Conservation (phyloP, 2,797 vertebrate genomes). For the Sus cebifrons region DNA sequence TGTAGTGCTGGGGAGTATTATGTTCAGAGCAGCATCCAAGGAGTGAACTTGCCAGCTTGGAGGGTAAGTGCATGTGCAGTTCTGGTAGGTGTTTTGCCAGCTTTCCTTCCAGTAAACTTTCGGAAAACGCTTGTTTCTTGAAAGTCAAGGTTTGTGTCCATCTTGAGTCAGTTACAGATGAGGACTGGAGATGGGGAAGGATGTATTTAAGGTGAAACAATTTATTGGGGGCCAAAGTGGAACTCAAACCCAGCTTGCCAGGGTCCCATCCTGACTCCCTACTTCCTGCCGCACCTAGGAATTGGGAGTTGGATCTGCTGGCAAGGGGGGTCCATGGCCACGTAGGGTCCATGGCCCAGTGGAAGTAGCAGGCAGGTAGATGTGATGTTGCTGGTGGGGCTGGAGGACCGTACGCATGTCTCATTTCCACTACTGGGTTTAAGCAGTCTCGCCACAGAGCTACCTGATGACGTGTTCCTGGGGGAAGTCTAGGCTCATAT, state of each 20-base stretch:
- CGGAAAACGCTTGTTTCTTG: not conserved
- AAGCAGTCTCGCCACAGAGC: not conserved
- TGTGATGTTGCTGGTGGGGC: rapidly evolving
- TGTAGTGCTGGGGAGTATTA: not conserved
- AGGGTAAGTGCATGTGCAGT: rapidly evolving
- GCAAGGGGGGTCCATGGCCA: not conserved
- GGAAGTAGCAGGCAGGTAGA: rapidly evolving
- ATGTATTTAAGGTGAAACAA: not conserved
- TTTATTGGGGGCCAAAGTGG: not conserved
- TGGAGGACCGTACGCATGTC: not conserved
- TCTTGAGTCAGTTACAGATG: not conserved
- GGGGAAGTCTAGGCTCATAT: not conserved
- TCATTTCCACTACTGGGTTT: not conserved
- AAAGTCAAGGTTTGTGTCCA: not conserved
- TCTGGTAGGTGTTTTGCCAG: not conserved
- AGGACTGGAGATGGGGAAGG: too few species aligned
- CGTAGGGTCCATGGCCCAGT: not conserved
- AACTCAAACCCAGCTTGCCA: not conserved
- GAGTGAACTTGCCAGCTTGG: not conserved
- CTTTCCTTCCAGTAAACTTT: not conserved
- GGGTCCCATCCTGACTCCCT: not conserved
- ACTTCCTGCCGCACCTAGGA: not conserved
- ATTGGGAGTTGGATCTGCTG: not conserved
- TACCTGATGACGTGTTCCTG: not conserved
- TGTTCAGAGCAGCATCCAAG: not conserved